Evolutionary conservation across 2,797 vertebrate genomes (phyloP), one percentile per base, ranked within the genome.

Genomic region (Gallirallus australis): DNA sequence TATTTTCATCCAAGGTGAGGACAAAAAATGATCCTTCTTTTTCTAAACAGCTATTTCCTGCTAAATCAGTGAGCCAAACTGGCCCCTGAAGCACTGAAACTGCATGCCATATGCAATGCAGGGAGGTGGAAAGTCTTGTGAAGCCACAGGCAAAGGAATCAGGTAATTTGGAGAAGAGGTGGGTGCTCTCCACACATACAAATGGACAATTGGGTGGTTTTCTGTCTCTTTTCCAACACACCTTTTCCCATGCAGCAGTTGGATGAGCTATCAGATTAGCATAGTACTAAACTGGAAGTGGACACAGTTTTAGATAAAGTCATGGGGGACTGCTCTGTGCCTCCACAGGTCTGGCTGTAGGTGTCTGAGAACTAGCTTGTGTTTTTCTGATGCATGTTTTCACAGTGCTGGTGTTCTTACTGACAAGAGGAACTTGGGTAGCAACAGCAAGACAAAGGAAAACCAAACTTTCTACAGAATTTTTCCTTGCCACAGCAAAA

Each of bases 261-360:
- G 56, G 15, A 27, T 75, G 21, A 66, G 40, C 89, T 89, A 77
- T 78, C 84, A 45, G 90, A 93, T 95, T 66, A 83, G 40, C 56
- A 42, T 71, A 70, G 78, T 78, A 86, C 54, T 82, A 63, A 47
- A 53, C 63, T 79, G 30, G 50, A 90, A 93, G 7, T 18, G 60
- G 52, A 86, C 31, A 25, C 79, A 82, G 57, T 91, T 93, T 93
- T 92, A 93, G 87, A 80, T 86, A 53, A 54, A 93, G 66, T 82
- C 33, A 18, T 78, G 64, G 76, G 60, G 70, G 57, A 86, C 83
- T 92, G 91, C 61, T 69, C 81, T 59, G 15, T 56, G 68, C 60
- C 57, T 72, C 25, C 48, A 68, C 31, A 64, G 48, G 8, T n/a
- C 33, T 53, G n/a, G 19, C 15, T 63, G 35, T n/a, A 47, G 53